Base-by-base conservation (phyloP, 2,888 invertebrate genomes). In the Trachelus tabidus region DNA sequence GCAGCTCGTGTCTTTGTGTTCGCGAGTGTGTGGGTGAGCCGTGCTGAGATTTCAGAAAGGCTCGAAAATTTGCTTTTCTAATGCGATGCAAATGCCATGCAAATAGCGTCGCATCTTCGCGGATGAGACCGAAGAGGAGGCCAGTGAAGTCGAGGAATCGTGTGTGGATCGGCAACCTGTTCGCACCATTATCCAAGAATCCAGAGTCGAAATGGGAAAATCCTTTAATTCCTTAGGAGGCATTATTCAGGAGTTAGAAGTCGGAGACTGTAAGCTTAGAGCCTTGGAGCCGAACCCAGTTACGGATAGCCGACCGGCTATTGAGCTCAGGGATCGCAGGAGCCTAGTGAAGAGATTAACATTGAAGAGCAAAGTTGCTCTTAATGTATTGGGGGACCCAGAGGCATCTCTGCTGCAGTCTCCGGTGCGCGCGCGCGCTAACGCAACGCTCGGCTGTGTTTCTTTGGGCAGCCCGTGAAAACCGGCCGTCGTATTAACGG, bases 1-100 rank as follows among this genome's bases (percentile, higher is more conserved):
- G 9, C 9, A 56, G 23, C 9, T 56, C 23, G 56, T 23, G 23
- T 23, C 56, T 56, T 23, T 56, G 56, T 56, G 23, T 6, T 9
- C 31, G 31, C 1, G 31, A 31, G 23, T 35, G 74, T 34, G n/a
- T 31, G 74, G 74, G 71, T 34, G 74, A 74, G 37, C 37, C 74
- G 74, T 74, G 74, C 74, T 23, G 74, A 34, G 74, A 37, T 74
- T 74, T 74, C 74, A 74, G 34, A 74, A 74, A 74, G 33, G 74
- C 74, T 74, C 74, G n/a, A 34, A 37, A 74, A 74, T 74, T 74
- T 74, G 74, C 34, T 37, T 74, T n/a, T 37, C 34, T 37, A 37
- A 37, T 37, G 74, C 35, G 74, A 74, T 74, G 74, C 74, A 74
- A 74, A 74, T 74, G 33, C 56, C 56, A 56, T 56, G 56, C 56